Evolutionary conservation across 2,888 invertebrate genomes (phyloP).

Genomic region (Noctua fimbriata): DNA sequence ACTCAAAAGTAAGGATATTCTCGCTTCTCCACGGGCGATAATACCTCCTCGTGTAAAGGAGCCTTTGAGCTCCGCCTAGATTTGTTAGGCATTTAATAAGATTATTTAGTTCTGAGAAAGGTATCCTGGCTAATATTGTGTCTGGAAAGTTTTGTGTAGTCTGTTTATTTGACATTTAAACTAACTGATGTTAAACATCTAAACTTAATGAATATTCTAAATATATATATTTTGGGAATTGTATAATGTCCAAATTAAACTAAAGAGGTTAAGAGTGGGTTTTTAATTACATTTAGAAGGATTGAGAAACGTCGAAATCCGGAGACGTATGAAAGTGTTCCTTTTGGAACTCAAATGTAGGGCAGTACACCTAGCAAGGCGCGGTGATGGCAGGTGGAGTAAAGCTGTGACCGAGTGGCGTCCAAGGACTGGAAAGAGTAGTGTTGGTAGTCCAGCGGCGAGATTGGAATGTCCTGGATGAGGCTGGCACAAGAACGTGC

Average conservation of each 20-base stretch:
- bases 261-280: not conserved
- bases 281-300: too few relatives aligned
- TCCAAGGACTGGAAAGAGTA: too few relatives aligned
- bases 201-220: constrained; percentile 33
- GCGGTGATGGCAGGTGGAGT: too few relatives aligned
- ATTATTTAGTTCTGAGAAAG: constrained; percentile 42
- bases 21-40: not conserved
- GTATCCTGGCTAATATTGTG: constrained; percentile 30
- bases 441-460: too few relatives aligned
- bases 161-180: constrained; percentile 3
- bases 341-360: too few relatives aligned
- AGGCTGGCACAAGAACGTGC: too few relatives aligned
- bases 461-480: too few relatives aligned
- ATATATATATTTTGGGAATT: not conserved
- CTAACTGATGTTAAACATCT: not conserved
- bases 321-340: too few relatives aligned
- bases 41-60: not conserved
- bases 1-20: too few relatives aligned
- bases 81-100: constrained; percentile 49
- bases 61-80: not conserved
- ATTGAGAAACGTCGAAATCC: too few relatives aligned
- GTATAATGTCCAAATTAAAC: not conserved
- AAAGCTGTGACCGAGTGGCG: too few relatives aligned
- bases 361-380: too few relatives aligned
- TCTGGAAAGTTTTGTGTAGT: constrained; percentile 30